Percentiles rank a stretch among this genome's conserved stretches.
Evolutionary conservation across 2,113 vertebrate species (phyloP).

Genomic region (Chionis minor): DNA sequence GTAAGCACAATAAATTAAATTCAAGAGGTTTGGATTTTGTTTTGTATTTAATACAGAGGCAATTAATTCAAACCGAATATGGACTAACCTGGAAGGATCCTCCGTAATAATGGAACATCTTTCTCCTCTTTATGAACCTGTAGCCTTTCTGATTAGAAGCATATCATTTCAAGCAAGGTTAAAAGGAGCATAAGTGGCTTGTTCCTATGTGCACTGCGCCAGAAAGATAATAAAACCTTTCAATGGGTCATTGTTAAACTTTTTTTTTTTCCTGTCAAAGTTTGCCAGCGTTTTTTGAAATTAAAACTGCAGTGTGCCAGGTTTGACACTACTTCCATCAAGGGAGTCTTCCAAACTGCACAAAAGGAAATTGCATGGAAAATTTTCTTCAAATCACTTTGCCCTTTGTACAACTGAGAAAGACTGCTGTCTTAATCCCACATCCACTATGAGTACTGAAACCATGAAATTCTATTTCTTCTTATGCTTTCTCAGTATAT

Average conservation of each 20-base stretch:
- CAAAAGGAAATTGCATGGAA: neutral
- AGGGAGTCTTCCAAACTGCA: neutral
- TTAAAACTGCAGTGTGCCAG: neutral
- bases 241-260: neutral
- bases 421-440: neutral
- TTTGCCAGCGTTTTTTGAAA: neutral
- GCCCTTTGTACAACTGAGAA: neutral
- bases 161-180: neutral
- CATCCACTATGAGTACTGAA: neutral
- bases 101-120: neutral
- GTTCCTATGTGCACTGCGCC: neutral
- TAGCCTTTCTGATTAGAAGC: neutral
- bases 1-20: constrained; percentile 8
- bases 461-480: neutral
- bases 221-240: neutral
- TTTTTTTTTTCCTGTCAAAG: neutral
- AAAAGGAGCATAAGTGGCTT: neutral
- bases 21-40: neutral
- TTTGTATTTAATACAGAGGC: neutral
- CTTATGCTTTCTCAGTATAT: too few species aligned
- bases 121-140: neutral
- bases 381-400: neutral
- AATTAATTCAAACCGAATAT: neutral
- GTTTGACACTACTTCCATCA: neutral
- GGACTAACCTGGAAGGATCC: neutral